Evolutionary conservation across 2,888 invertebrate genomes (phyloP).

Genomic region (Melinaea marsaeus): DNA sequence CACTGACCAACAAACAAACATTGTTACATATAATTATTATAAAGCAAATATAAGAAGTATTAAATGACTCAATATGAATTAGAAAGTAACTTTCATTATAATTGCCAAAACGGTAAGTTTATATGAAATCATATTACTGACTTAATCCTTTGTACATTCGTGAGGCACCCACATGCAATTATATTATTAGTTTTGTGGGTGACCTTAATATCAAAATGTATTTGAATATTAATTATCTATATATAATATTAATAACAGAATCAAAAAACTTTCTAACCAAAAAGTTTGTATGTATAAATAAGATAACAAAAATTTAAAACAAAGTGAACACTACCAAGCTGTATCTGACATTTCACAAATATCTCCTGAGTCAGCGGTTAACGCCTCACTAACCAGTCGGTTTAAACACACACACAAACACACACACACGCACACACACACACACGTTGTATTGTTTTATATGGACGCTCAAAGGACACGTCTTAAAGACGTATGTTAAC

Average conservation of each 20-base stretch:
- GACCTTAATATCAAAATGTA: not conserved
- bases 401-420: too few relatives aligned
- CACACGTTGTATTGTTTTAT: too few relatives aligned
- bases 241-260: not conserved
- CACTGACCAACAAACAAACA: too few relatives aligned
- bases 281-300: not conserved
- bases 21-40: too few relatives aligned
- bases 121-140: slow-evolving; percentile 25
- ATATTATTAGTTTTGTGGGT: slow-evolving; percentile 6
- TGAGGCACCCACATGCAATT: slow-evolving; percentile 20
- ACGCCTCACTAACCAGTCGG: slow-evolving; percentile 5
- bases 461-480: too few relatives aligned
- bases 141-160: slow-evolving; percentile 19
- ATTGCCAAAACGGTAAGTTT: slow-evolving; percentile 23
- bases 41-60: too few relatives aligned
- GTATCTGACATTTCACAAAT: slow-evolving; percentile 16
- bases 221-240: not conserved
- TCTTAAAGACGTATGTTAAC: too few relatives aligned
- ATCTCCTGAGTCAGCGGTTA: slow-evolving; percentile 15
- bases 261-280: too few relatives aligned
- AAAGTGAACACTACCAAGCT: not conserved
- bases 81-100: slow-evolving; percentile 27
- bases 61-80: slow-evolving; percentile 7
- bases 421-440: too few relatives aligned
- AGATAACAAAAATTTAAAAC: not conserved